Base-by-base conservation (phyloP, 2,797 vertebrate species). In the Tragopan temminckii region DNA sequence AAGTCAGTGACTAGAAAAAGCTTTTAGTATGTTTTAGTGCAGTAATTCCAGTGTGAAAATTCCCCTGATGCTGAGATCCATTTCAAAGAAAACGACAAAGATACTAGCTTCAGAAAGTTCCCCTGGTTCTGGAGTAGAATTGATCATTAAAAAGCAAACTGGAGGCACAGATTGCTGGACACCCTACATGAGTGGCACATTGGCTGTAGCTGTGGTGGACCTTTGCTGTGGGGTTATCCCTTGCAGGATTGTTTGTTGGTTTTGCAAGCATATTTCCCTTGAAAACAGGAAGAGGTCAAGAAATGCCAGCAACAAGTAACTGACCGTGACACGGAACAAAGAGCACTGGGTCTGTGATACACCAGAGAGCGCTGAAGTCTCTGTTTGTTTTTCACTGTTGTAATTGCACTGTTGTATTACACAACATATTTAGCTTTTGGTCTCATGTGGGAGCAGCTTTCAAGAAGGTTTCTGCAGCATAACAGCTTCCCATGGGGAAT, bases 401-500 rank as follows among this genome's bases (percentile, higher is more conserved):
- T 75, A 88, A 91, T 89, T 69, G 71, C 53, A 21, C 62, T 64
- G 36, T 17, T 92, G 67, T 57, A 69, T 92, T 95, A 80, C 87
- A 89, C 92, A 88, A 89, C 0, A 0, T 33, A 43, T 50, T 95
- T 80, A 89, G 78, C 80, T 88, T 78, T 82, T 87, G 75, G 58
- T 82, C 45, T 63, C 4, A 0, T 57, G 59, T 50, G 48, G 74
- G 80, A 94, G 59, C 43, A 79, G 57, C 77, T 94, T 93, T 92
- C 89, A 88, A 70, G 80, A 79, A 68, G 63, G 52, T 77, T 93
- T 93, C 92, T 89, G 85, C 59, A 86, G 70, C 29, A 82, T 88
- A 93, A 94, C 80, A 89, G 11, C 57, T 86, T 95, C 93, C 91
- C 89, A 68, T n/a, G 80, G 84, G 90, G 48, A 85, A 74, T 36